Conservation (phyloP, 2,888 invertebrate species). For the Anoplius nigerrimus region DNA sequence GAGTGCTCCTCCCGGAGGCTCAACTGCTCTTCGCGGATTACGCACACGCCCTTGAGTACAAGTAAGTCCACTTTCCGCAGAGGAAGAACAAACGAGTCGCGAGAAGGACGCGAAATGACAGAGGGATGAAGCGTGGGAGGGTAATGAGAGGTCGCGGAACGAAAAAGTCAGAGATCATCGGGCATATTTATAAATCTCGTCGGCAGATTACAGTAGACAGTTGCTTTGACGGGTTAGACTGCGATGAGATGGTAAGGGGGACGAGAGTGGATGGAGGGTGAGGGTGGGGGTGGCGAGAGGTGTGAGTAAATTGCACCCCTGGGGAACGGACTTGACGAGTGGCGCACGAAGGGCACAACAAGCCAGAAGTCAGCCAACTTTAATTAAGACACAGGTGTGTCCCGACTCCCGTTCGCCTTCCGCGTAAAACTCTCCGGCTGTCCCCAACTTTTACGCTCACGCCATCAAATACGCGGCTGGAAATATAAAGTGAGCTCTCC, state of each 20-base stretch:
- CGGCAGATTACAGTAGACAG: not conserved
- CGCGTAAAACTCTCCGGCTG: too few relatives aligned
- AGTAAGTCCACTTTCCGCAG: conserved; percentile 42
- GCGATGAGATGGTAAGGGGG: not conserved
- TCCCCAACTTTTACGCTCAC: too few relatives aligned
- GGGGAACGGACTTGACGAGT: conserved; percentile 59
- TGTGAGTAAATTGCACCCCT: conserved; percentile 65
- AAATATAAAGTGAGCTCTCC: not conserved
- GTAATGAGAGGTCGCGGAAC: not conserved
- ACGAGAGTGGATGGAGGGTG: conserved; percentile 19
- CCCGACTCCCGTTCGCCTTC: conserved; percentile 19
- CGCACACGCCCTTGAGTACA: conserved; percentile 26
- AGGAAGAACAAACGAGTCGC: not conserved
- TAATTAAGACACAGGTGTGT: conserved; percentile 67
- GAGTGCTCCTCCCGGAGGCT: conserved; percentile 13
- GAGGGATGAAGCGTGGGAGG: conserved; percentile 29
- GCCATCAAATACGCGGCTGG: not conserved
- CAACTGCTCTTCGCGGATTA: not conserved
- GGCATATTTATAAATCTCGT: conserved; percentile 39
- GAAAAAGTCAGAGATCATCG: conserved; percentile 6
- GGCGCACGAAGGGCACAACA: conserved; percentile 52
- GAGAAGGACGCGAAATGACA: not conserved
- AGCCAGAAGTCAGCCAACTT: conserved; percentile 65
- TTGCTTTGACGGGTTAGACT: too few relatives aligned
- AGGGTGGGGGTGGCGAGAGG: conserved; percentile 38